phyloP scores from a whole-genome alignment of 2,113 vertebrate species.

The Anseranas semipalmata region DNA sequence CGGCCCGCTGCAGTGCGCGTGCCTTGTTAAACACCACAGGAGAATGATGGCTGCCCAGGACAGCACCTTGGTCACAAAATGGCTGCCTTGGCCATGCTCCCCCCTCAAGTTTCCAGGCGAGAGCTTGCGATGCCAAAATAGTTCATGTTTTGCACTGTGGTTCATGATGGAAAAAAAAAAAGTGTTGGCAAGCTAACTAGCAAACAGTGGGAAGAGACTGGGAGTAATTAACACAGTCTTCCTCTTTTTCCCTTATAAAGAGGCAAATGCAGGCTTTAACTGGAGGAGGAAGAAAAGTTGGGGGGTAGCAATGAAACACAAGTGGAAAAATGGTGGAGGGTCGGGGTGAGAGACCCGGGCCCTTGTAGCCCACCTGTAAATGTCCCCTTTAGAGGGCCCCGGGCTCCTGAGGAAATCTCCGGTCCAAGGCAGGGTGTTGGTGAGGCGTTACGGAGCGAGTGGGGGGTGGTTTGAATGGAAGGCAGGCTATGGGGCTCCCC shows the following conservation, averaged over 20 bases:
- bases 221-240: not conserved
- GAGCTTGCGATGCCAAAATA: not conserved
- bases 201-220: not conserved
- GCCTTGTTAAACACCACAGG: not conserved
- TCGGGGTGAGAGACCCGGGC: not conserved
- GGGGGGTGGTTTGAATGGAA: not conserved
- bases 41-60: not conserved
- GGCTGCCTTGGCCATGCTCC: not conserved
- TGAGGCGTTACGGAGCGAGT: fast-evolving
- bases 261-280: not conserved
- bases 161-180: not conserved
- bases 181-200: not conserved
- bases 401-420: not conserved
- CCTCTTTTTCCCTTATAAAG: not conserved
- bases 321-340: not conserved
- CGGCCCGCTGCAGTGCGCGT: not conserved
- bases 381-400: no score
- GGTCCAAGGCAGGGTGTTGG: no score
- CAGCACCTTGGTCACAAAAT: fast-evolving
- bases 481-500: no score
- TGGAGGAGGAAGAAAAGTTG: not conserved
- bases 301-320: not conserved
- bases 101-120: not conserved
- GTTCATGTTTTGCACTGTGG: not conserved
- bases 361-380: fast-evolving